Evolutionary conservation across 2,888 invertebrate genomes (phyloP), one percentile per base, ranked within the genome.

Genomic region (Stegana nigrithorax): DNA sequence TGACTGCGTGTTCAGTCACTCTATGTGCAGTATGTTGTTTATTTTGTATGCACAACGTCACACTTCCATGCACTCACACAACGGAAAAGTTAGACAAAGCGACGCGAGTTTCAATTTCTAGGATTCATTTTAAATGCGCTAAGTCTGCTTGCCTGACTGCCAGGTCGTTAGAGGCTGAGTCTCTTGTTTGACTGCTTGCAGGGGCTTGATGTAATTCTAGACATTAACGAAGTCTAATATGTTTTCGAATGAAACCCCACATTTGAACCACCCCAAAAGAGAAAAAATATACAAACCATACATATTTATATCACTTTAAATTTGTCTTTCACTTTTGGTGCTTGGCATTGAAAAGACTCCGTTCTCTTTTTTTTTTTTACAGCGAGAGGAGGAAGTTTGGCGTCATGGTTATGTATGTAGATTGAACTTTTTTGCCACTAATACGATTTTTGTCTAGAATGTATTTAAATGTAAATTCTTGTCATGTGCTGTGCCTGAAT

Each of bases 41-140:
- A 14, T n/a, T 5, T 39, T 5, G n/a, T 39, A 36, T 36, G 36
- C 14, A 36, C 36, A 36, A 10, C 36, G 39, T 39, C 39, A 39
- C 39, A 39, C 39, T 39, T 39, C 39, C 10, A 39, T 39, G 39
- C 39, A 39, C 39, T 14, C 47, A 47, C 7, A 21, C 8, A 23
- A 23, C 25, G 12, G n/a, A 21, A 25, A 7, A 10, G 47, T 23
- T 47, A 47, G 47, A 47, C 47, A 47, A 21, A 21, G 47, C 47
- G 47, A 23, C 39, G n/a, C 47, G 25, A 47, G 47, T 47, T 21
- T 47, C 47, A 47, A 47, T 47, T 47, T 47, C 47, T 47, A n/a
- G 47, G n/a, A n/a, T 36, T 36, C 10, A 36, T 10, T n/a, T 36
- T 36, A 10, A 36, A 25, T 17, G 47, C 47, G 17, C 23, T 47